phyloP scores from a whole-genome alignment of 2,113 vertebrate genomes.

The Fulmarus glacialis region DNA sequence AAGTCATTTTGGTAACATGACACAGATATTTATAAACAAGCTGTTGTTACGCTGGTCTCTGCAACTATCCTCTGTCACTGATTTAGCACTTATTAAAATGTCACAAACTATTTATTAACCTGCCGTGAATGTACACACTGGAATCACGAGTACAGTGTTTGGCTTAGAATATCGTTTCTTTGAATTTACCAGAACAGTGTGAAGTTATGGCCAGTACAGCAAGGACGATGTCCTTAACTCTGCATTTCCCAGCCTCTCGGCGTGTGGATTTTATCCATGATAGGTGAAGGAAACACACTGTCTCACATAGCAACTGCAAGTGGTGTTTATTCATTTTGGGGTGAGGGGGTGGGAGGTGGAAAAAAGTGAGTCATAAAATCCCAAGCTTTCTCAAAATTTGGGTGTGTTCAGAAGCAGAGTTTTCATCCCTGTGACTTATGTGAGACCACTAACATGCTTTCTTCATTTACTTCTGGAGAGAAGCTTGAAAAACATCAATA shows the following conservation, averaged over 20 bases:
- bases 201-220: neutral
- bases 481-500: neutral
- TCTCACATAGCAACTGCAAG: neutral
- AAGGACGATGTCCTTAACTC: neutral
- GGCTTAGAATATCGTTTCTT: neutral
- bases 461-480: neutral
- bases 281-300: neutral
- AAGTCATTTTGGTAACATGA: neutral
- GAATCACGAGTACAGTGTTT: neutral
- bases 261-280: neutral
- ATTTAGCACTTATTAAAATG: neutral
- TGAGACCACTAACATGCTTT: neutral
- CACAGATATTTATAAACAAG: neutral
- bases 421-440: neutral
- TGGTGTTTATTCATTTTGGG: neutral
- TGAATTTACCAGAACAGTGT: neutral
- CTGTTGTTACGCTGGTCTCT: neutral
- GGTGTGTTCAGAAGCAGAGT: neutral
- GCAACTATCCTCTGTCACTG: neutral
- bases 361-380: constrained; percentile 41
- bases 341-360: neutral
- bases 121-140: neutral
- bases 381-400: constrained; percentile 22
- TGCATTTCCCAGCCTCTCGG: neutral
- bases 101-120: neutral